Percentiles rank a stretch among this genome's conserved stretches.
Conservation (phyloP, 2,797 vertebrate genomes). For the Decapterus maruadsi region DNA sequence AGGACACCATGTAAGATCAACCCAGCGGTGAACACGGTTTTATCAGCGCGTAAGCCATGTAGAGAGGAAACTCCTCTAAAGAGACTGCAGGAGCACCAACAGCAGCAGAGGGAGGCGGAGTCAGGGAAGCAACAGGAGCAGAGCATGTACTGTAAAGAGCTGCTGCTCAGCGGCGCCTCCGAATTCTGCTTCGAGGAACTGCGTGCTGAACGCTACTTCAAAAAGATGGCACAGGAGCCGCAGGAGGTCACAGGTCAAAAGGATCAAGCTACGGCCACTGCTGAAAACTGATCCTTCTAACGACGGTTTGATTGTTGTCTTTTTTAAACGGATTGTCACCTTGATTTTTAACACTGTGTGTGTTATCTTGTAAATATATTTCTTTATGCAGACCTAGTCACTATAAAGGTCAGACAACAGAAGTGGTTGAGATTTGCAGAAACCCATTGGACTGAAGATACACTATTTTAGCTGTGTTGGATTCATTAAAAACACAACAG, state of each 20-base stretch:
- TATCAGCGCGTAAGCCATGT: constrained; percentile 90
- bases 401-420: not conserved
- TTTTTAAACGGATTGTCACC: constrained; percentile 1
- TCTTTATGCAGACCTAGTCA: not conserved
- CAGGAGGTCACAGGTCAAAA: constrained; percentile 22
- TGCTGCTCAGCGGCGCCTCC: constrained; percentile 90
- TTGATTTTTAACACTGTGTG: constrained; percentile 14
- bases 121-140: constrained; percentile 84
- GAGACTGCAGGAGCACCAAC: constrained; percentile 89
- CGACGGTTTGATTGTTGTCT: not conserved
- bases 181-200: constrained; percentile 98
- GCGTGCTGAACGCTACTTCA: constrained; percentile 91
- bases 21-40: constrained; percentile 89
- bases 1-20: constrained; percentile 98
- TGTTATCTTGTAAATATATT: constrained; percentile 46
- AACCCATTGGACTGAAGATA: constrained; percentile 18
- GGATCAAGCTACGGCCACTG: not conserved
- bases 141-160: constrained; percentile 95
- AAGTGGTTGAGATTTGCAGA: not conserved
- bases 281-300: constrained; percentile 34
- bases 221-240: constrained; percentile 82
- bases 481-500: not conserved
- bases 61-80: constrained; percentile 91
- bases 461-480: not conserved
- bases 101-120: constrained; percentile 82